Conservation (phyloP, 1,140 invertebrate species). For the Ectropis grisescens region DNA sequence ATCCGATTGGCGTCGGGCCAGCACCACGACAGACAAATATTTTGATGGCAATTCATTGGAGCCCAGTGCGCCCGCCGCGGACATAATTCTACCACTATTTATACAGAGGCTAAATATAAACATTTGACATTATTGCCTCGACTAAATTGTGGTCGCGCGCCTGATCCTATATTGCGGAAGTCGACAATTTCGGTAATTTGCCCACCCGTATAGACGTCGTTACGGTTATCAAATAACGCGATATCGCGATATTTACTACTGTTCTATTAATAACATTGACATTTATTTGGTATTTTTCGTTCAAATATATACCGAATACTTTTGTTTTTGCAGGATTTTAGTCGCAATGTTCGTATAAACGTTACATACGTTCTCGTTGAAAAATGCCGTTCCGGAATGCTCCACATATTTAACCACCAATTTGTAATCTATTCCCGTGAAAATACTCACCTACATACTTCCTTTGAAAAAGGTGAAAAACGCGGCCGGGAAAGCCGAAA, state of each 20-base stretch:
- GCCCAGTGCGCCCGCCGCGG: slow-evolving; percentile 13
- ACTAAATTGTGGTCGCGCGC: slow-evolving; percentile 7
- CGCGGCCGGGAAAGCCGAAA: slow-evolving; percentile 6
- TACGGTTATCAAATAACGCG: too few species aligned
- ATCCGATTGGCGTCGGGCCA: slow-evolving; percentile 49
- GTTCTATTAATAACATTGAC: too few species aligned
- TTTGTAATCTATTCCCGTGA: not conserved
- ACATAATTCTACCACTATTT: slow-evolving; percentile 35
- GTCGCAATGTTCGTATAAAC: too few species aligned
- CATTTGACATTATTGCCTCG: slow-evolving; percentile 22
- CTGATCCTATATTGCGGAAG: slow-evolving; percentile 9
- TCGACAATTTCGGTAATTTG: slow-evolving; percentile 6
- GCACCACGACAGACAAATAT: slow-evolving; percentile 55
- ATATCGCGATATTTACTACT: too few species aligned
- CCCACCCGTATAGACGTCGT: not conserved
- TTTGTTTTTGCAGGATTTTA: too few species aligned
- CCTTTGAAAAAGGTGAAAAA: slow-evolving; percentile 3
- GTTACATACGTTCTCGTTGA: too few species aligned
- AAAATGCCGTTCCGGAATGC: not conserved
- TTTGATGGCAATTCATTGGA: slow-evolving; percentile 46
- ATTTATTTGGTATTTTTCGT: too few species aligned
- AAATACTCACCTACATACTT: slow-evolving; percentile 4
- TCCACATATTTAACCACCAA: not conserved
- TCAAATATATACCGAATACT: too few species aligned
- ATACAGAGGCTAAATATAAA: slow-evolving; percentile 29